Conservation (phyloP, 2,797 vertebrate species). For the Pangasius larnaudii region DNA sequence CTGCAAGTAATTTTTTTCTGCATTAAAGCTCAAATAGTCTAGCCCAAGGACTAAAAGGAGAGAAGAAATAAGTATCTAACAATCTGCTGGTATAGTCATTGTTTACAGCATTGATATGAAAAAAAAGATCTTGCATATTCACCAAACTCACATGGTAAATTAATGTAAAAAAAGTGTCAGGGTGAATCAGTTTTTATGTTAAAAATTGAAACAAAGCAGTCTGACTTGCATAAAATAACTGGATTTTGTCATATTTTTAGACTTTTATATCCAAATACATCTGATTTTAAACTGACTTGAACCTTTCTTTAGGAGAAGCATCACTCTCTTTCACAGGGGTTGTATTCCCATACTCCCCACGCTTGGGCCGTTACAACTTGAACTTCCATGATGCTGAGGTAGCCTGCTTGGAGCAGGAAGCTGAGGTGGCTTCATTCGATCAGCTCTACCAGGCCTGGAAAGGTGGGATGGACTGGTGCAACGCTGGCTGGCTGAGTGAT, state of each 20-base stretch:
- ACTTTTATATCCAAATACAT: neutral
- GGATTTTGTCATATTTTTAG: too few species aligned
- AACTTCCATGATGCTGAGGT: conserved; percentile 83
- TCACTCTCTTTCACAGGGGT: conserved; percentile 77
- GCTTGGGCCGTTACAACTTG: conserved; percentile 86
- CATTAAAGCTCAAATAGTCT: conserved; percentile 17
- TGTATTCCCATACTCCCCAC: conserved; percentile 89
- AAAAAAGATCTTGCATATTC: neutral
- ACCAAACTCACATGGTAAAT: neutral
- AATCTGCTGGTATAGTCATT: neutral
- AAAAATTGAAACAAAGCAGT: neutral
- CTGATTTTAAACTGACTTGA: conserved; percentile 28
- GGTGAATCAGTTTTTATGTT: neutral
- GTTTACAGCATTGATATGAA: neutral
- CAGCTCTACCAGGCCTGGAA: conserved; percentile 88
- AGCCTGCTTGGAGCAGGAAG: conserved; percentile 83
- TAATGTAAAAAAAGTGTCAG: neutral
- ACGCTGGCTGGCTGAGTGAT: conserved; percentile 93
- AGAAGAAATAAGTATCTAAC: neutral
- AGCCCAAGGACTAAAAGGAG: neutral
- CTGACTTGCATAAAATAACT: neutral
- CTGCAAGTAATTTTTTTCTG: conserved; percentile 26
- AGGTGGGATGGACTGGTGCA: conserved; percentile 94
- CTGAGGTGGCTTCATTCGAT: conserved; percentile 84
- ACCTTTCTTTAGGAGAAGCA: conserved; percentile 38